Evolutionary conservation across 2,888 invertebrate species (phyloP), one percentile per base, ranked within the genome.

Genomic region (Sepiola atlantica): DNA sequence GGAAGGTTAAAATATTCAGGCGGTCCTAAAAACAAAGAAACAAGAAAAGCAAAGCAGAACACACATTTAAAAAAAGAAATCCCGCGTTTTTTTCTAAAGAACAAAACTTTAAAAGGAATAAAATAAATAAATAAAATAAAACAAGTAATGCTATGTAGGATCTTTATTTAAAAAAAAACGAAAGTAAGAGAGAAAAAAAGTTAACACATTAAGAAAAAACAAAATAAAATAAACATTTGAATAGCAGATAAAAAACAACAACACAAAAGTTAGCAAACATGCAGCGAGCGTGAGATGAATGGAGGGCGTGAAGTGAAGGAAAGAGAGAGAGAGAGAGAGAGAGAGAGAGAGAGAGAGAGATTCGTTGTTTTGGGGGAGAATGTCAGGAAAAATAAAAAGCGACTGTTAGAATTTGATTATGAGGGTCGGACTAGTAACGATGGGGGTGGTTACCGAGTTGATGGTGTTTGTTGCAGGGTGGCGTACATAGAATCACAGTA

Each of bases 311-410:
- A 77, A 16, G 16, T 16, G 14, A 77, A 32, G 16, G n/a, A 77
- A n/a, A 77, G 32, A 77, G 77, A 77, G n/a, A 77, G 77, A n/a
- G 77, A 77, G 77, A 77, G 16, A 77, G 77, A 77, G n/a, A 77
- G 77, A n/a, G 77, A 77, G 77, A 77, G 32, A 77, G n/a, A 77
- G 77, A n/a, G 77, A 77, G 77, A 77, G 32, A 77, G 77, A 77
- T 28, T 28, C 24, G 0, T 3, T 16, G 28, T 28, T 28, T n/a
- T n/a, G n/a, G n/a, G n/a, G 35, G 92, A 35, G 35, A 35, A n/a
- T 45, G 35, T 54, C 16, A 55, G 92, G 10, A 55, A 55, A 18
- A 91, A 45, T 21, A 91, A 45, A 35, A n/a, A 35, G 18, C 28
- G 92, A 35, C 28, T n/a, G 35, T n/a, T 45, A 92, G 55, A 55